phyloP scores from a whole-genome alignment of 2,797 vertebrate genomes.

The Oreochromis mossambicus region DNA sequence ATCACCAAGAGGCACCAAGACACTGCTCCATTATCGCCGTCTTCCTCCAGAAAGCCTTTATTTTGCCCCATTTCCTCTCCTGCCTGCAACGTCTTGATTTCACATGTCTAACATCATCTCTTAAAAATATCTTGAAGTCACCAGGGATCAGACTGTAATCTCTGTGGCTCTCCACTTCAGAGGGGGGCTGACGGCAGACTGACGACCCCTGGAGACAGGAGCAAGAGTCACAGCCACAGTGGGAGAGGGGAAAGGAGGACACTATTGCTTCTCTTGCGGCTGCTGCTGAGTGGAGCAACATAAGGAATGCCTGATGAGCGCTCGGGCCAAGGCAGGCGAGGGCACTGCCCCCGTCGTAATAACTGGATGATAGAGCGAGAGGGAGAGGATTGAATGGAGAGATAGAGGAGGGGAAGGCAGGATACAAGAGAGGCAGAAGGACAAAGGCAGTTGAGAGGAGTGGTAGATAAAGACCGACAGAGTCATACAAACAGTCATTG shows the following conservation, averaged over 20 bases:
- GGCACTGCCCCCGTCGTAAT: constrained; percentile 33
- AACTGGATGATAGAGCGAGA: constrained; percentile 7
- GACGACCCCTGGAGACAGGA: constrained; percentile 69
- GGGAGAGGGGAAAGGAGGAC: constrained; percentile 54
- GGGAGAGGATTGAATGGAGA: neutral
- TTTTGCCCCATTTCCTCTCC: constrained; percentile 28
- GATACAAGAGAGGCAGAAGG: neutral
- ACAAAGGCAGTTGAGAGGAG: constrained; percentile 2
- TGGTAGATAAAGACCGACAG: neutral
- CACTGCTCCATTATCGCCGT: neutral
- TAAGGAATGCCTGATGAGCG: constrained; percentile 64
- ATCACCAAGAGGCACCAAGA: neutral
- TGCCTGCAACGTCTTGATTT: constrained; percentile 50
- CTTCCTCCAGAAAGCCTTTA: neutral
- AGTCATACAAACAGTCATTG: neutral
- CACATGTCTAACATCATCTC: constrained; percentile 73
- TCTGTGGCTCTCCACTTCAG: constrained; percentile 63
- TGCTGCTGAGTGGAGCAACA: constrained; percentile 46
- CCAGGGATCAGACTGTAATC: constrained; percentile 66
- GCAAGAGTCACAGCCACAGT: constrained; percentile 51
- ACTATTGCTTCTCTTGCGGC: constrained; percentile 17
- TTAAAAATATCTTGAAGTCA: constrained; percentile 71
- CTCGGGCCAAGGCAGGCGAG: constrained; percentile 34
- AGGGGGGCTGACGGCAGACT: constrained; percentile 54
- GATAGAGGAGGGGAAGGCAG: neutral